phyloP scores from a whole-genome alignment of 2,888 invertebrate genomes.

The Phlogophora meticulosa region DNA sequence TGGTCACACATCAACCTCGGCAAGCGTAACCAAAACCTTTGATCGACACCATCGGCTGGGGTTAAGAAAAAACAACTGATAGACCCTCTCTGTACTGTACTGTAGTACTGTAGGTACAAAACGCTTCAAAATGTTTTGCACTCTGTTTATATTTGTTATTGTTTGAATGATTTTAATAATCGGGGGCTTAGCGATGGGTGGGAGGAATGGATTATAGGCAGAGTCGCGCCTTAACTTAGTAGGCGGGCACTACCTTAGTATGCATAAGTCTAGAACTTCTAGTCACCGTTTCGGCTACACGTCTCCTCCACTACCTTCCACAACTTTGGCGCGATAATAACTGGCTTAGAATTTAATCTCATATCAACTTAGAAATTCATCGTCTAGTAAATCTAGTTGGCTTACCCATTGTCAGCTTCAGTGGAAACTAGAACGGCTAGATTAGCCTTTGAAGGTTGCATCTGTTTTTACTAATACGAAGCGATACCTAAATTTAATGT shows the following conservation, averaged over 20 bases:
- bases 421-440: not conserved
- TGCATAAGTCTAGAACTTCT: constrained; percentile 17
- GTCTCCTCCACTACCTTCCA: not conserved
- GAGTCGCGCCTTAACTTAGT: not conserved
- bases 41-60: too few species aligned
- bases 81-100: too few species aligned
- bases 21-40: too few species aligned
- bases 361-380: constrained; percentile 34
- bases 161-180: not conserved
- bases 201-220: not conserved
- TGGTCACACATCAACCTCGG: too few species aligned
- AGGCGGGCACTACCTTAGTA: constrained; percentile 1
- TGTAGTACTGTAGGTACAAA: too few species aligned
- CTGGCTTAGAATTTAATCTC: constrained; percentile 32
- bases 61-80: too few species aligned
- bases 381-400: constrained; percentile 14
- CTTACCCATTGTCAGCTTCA: constrained; percentile 16
- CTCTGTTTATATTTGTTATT: not conserved
- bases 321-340: constrained; percentile 41
- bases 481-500: too few species aligned
- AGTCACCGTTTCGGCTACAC: constrained; percentile 3
- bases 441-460: not conserved
- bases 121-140: too few species aligned
- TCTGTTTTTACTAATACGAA: too few species aligned
- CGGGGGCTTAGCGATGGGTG: too few species aligned